phyloP scores from a whole-genome alignment of 1,140 invertebrate species.

The Drosophila fuyamai region DNA sequence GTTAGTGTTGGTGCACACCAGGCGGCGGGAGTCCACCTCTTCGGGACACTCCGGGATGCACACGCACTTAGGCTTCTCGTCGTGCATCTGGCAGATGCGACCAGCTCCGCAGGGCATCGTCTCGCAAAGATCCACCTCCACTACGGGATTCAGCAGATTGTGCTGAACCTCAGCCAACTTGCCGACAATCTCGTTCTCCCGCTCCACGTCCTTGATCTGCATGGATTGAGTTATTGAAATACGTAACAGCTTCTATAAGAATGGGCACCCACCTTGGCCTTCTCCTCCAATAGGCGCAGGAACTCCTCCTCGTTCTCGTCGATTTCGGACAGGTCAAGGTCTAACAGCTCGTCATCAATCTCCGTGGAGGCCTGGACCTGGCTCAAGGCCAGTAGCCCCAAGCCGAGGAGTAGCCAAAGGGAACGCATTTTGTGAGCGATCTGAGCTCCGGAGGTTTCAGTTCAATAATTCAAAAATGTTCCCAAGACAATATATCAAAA shows the following conservation, averaged over 20 bases:
- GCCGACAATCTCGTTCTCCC: slow-evolving; percentile 77
- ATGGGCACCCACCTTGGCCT: slow-evolving; percentile 54
- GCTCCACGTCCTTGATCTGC: slow-evolving; percentile 73
- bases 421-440: slow-evolving; percentile 52
- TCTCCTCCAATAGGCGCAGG: slow-evolving; percentile 75
- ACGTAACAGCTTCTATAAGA: rapidly evolving
- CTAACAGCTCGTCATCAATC: slow-evolving; percentile 25
- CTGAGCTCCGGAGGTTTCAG: slow-evolving; percentile 15
- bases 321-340: slow-evolving; percentile 63
- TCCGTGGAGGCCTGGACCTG: slow-evolving; percentile 52
- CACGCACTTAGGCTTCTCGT: slow-evolving; percentile 92
- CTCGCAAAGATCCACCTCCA: slow-evolving; percentile 90
- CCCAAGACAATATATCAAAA: too few species aligned
- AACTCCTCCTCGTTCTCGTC: slow-evolving; percentile 79
- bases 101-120: slow-evolving; percentile 95
- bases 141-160: slow-evolving; percentile 67
- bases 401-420: slow-evolving; percentile 65
- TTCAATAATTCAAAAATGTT: not conserved
- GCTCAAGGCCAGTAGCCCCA: slow-evolving; percentile 68
- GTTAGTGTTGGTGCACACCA: slow-evolving; percentile 97
- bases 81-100: slow-evolving; percentile 92
- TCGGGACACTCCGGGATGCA: slow-evolving; percentile 93
- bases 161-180: slow-evolving; percentile 66
- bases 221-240: not conserved
- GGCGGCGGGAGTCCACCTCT: slow-evolving; percentile 91